Base-by-base conservation (phyloP, 2,888 invertebrate genomes). In the Zygaena filipendulae region DNA sequence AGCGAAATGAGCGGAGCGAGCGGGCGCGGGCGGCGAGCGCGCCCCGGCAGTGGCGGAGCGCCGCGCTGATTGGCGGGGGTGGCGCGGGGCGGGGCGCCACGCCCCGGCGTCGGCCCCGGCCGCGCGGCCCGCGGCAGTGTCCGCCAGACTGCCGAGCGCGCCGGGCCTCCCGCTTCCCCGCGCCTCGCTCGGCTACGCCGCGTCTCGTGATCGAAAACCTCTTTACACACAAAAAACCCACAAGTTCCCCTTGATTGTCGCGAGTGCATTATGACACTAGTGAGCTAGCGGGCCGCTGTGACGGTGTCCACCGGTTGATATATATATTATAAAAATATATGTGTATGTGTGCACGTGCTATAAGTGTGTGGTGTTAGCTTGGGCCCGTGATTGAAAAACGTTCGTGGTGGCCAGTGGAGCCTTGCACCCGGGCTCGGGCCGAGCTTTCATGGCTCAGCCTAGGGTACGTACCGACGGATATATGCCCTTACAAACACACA, bases 361-460 rank as follows among this genome's bases (percentile, higher is more conserved):
- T n/a, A n/a, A 50, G 70, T 72, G 77, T 70, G 66, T 68, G 67
- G 75, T 74, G 72, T 71, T 72, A 67, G 66, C 47, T 67, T 59
- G 64, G 62, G 69, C 68, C 72, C 70, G 74, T 70, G 71, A 70
- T n/a, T 59, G 47, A 59, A 67, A 71, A 77, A 59, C 72, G 59
- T 75, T 72, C 77, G 77, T 72, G 70, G 79, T 79, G 75, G 80
- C 79, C 74, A 79, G 79, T 69, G 79, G 77, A 70, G 72, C 79
- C 62, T 61, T 75, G 67, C 75, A 74, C 75, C 75, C 79, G 68
- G 77, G 70, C 81, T 85, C 86, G 84, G 87, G 85, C 84, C 87
- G 87, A 84, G 86, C 86, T 84, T 87, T 85, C 86, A 91, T 91
- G 91, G 90, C 91, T 86, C 90, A 90, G 87, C 90, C 90, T 86